A percentile compares a stretch with the other conserved stretches of the same genome.
phyloP scores from a whole-genome alignment of 2,888 invertebrate species.

The Drosophila neotestacea region DNA sequence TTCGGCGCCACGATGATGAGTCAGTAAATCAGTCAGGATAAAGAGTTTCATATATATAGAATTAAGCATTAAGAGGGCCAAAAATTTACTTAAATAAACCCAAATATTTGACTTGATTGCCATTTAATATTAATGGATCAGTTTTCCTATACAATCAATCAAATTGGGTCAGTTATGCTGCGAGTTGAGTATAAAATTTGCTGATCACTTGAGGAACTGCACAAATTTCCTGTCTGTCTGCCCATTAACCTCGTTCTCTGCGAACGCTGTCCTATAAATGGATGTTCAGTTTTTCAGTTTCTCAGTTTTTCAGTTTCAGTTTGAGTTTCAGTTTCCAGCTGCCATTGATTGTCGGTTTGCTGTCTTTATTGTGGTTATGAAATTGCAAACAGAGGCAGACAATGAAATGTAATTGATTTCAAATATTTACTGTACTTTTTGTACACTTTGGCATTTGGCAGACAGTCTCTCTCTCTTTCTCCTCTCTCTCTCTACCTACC shows the following conservation, averaged over 20 bases:
- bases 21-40: no score
- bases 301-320: constrained; percentile 9
- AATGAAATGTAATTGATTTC: constrained; percentile 75
- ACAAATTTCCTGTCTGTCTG: constrained; percentile 28
- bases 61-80: no score
- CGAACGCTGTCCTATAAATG: constrained; percentile 34
- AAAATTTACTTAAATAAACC: no score
- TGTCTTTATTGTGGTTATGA: constrained; percentile 74
- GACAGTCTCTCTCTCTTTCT: constrained; percentile 12
- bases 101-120: no score
- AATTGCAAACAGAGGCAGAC: constrained; percentile 60
- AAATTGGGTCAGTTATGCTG: constrained; percentile 22
- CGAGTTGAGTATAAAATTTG: constrained; percentile 7
- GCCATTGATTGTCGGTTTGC: constrained; percentile 18
- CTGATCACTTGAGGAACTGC: constrained; percentile 35
- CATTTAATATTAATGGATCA: background rate
- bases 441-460: constrained; percentile 54
- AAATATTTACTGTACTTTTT: constrained; percentile 67
- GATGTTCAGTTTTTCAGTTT: constrained; percentile 1
- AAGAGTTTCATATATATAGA: no score
- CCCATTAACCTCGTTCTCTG: constrained; percentile 35
- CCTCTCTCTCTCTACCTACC: constrained; percentile 1
- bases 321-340: constrained; percentile 26
- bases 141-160: background rate
- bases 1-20: no score